A percentile compares a stretch with the other conserved stretches of the same genome.
Evolutionary conservation across 2,113 vertebrate species (phyloP).

Genomic region (Suncus etruscus): DNA sequence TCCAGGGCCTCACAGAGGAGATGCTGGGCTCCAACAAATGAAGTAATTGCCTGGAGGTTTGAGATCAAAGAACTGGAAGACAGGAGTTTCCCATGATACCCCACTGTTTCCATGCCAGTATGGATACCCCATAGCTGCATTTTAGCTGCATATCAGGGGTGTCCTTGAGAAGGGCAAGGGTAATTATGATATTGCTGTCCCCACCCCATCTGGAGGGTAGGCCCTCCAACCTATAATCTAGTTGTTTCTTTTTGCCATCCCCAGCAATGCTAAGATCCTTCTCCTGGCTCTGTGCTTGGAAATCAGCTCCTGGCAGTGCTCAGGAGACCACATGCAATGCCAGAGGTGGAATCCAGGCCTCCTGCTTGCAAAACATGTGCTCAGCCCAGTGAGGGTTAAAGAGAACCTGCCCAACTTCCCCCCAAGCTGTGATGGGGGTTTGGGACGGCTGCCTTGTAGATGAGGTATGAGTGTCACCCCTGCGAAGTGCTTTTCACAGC

Average conservation of each 20-base stretch:
- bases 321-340: no score
- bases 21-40: background rate
- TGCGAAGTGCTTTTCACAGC: constrained; percentile 39
- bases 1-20: accelerated
- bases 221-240: no score
- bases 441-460: constrained; percentile 62
- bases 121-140: background rate
- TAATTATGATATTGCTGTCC: accelerated
- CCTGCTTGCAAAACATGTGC: no score
- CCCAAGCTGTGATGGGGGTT: background rate
- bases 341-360: no score
- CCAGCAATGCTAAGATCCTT: no score
- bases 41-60: background rate
- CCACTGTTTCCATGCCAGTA: background rate
- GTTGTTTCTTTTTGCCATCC: no score
- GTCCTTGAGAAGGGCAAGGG: background rate
- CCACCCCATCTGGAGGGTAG: background rate
- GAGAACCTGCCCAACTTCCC: background rate
- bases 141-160: background rate
- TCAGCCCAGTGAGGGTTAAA: background rate
- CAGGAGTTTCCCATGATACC: background rate
- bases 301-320: no score
- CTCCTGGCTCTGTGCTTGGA: no score
- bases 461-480: constrained; percentile 68
- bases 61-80: background rate